Base-by-base conservation (phyloP, 2,888 invertebrate species). In the Coleophora deauratella region DNA sequence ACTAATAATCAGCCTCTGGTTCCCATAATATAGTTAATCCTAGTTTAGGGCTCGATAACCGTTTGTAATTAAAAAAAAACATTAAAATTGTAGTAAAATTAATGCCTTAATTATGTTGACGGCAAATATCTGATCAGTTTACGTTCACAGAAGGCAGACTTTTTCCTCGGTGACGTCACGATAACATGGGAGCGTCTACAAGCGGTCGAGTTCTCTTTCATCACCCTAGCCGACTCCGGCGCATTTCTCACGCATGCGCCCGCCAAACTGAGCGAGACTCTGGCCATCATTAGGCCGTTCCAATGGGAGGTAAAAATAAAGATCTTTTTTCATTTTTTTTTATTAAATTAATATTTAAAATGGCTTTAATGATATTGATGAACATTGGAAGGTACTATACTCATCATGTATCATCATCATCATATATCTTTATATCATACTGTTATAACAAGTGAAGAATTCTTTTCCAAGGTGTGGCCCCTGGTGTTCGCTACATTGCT, bases 241-340 rank as follows among this genome's bases (percentile, higher is more conserved):
- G 92, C 93, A 0, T 93, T 93, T 59, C 85, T 92, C 1, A 93
- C 93, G 0, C 93, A 93, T 52, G 90, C 92, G 0, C 93, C 93
- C 0, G 89, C 90, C 0, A 88, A 88, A 43, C 73, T 93, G 1
- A 93, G 91, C 52, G 93, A 93, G 61, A 92, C 93, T 0, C 59
- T 93, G 12, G 93, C 92, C 9, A 86, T 93, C 13, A 86, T 93
- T 47, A 82, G 93, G 37, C 93, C 93, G 0, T 93, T 93, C 57
- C 89, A 89, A 43, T 90, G 89, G 87, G 88, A 92, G 75, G 93
- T 90, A 65, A 62, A 57, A 35, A 8, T 21, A 21, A 21, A 21
- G 6, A 21, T 21, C 21, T 21, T 3, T 21, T 6, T 21, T 21
- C 6, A 4, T 21, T 21, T 21, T 21, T 21, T 21, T 6, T 21